Conservation (phyloP, 2,113 vertebrate genomes). For the Syngnathus scovelli region DNA sequence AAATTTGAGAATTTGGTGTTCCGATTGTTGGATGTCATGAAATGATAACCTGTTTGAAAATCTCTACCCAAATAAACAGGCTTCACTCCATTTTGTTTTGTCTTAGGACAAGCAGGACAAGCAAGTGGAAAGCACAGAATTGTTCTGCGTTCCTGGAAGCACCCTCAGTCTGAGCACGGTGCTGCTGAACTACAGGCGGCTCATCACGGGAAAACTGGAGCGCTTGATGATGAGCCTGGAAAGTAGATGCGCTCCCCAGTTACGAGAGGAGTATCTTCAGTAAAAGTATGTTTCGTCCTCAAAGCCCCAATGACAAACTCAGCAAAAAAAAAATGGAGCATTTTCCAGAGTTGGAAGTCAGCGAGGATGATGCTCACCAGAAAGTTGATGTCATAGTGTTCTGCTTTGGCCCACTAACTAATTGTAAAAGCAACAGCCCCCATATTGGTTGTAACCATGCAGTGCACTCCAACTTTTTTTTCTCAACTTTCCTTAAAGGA, state of each 20-base stretch:
- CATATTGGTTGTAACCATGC: background rate
- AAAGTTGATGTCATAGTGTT: background rate
- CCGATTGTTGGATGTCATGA: no score
- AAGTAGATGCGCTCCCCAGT: slow-evolving; percentile 35
- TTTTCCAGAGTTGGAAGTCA: background rate
- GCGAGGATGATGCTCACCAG: background rate
- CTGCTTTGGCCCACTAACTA: background rate
- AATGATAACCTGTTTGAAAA: no score
- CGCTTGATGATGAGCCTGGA: slow-evolving; percentile 49
- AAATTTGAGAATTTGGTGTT: no score
- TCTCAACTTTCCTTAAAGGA: background rate
- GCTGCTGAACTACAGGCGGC: slow-evolving; percentile 46
- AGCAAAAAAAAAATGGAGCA: background rate
- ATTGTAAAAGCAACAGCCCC: background rate
- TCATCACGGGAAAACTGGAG: slow-evolving; percentile 64
- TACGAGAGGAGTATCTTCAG: slow-evolving; percentile 9
- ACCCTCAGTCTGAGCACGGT: slow-evolving; percentile 45
- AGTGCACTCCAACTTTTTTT: slow-evolving; percentile 6
- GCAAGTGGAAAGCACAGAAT: slow-evolving; percentile 34
- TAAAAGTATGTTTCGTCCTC: background rate
- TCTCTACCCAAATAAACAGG: no score
- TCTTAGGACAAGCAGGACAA: slow-evolving; percentile 46
- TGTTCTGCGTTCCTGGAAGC: slow-evolving; percentile 51
- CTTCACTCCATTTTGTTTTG: slow-evolving; percentile 23
- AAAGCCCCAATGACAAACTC: background rate